Base-by-base conservation (phyloP, 2,113 vertebrate species). In the Coturnix japonica region DNA sequence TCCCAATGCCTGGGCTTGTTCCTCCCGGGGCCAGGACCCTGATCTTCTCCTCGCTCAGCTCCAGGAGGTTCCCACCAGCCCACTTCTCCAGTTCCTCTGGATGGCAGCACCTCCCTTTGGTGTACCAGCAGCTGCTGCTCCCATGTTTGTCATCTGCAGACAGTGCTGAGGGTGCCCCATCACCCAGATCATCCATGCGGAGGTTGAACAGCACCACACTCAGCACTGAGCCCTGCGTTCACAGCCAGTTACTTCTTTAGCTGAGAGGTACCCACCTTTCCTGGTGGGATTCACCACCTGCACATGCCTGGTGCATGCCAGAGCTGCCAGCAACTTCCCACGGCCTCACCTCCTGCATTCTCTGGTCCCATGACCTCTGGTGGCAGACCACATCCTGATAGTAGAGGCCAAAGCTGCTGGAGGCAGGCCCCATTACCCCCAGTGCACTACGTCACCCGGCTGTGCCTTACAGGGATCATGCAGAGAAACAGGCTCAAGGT, bases 301-400 rank as follows among this genome's bases (percentile, higher is more conserved):
- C 54, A 41, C 4, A 1, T 4, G 57, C 31, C 18, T 54, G 23
- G 6, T 25, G 5, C 6, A 0, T 30, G 41, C 37, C 43, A 25
- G 20, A 76, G 60, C 33, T 47, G 70, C 41, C 72, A 63, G 18
- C 21, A 59, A 30, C 43, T 70, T 16, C n/a, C 41, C 49, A 30
- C 31, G 17, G 31, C 41, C 21, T 64, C 41, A 30, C 15, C 33
- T 75, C 28, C 8, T 10, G 9, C 18, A 25, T 37, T 47, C 73
- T 85, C 66, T 53, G 43, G 57, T 78, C 22, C 31, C 2, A 0
- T 9, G 66, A 47, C 37, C 46, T 14, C 2, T 0, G 12, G 11
- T 56, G 37, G 30, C 76, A 77, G 56, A 41, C 31, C 67, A 63
- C 69, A 59, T 74, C 54, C 91, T 88, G 23, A 23, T 43, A 39